Percentiles rank a stretch among this genome's conserved stretches.
Evolutionary conservation across 2,797 vertebrate species (phyloP).

Genomic region (Rhinichthys osculus): DNA sequence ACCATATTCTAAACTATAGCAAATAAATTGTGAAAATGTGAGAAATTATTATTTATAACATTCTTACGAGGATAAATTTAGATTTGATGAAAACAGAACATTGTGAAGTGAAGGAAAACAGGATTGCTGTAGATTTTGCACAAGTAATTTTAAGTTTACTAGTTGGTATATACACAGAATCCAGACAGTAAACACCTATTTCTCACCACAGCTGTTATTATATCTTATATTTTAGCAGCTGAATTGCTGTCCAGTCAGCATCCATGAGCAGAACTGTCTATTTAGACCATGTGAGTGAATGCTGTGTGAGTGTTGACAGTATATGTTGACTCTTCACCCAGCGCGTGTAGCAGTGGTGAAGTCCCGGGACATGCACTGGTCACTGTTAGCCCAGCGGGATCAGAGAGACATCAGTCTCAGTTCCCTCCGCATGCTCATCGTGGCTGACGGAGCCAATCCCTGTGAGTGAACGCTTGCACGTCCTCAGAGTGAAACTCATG

Average conservation of each 20-base stretch:
- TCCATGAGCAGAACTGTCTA: not conserved
- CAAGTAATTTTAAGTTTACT: not conserved
- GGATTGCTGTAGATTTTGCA: not conserved
- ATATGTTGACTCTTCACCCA: constrained; percentile 62
- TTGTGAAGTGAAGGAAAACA: not conserved
- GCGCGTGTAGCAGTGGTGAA: constrained; percentile 92
- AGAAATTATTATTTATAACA: not conserved
- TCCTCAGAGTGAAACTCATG: not conserved
- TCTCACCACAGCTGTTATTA: not conserved
- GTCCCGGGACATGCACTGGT: constrained; percentile 99
- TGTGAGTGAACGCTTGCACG: constrained; percentile 80
- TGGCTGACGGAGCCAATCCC: constrained; percentile 95
- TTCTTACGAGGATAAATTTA: not conserved
- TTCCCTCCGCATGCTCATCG: constrained; percentile 92
- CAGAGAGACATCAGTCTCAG: constrained; percentile 92
- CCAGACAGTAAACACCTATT: not conserved
- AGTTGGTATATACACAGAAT: too few species aligned
- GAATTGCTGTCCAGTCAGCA: not conserved
- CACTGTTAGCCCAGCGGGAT: constrained; percentile 93
- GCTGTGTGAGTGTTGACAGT: not conserved
- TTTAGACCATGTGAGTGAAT: not conserved
- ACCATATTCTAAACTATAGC: too few species aligned
- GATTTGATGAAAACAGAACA: not conserved
- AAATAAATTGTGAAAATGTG: too few species aligned
- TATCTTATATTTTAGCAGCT: not conserved